Conservation (phyloP, 2,113 vertebrate genomes). For the Catharus fuscescens region DNA sequence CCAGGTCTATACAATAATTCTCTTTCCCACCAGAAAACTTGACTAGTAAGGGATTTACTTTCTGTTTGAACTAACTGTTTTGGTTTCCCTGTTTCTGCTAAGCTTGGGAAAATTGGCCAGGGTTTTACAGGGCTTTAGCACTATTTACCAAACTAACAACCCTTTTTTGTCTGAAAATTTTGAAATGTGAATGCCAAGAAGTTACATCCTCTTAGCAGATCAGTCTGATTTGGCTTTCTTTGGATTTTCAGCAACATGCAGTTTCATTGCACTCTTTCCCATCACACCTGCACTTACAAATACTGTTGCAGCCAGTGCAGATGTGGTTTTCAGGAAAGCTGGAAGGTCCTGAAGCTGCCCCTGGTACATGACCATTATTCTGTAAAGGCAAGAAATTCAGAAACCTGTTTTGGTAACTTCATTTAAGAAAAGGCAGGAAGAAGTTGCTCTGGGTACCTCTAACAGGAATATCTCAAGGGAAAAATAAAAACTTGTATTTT, state of each 20-base stretch:
- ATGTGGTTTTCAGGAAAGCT: background rate
- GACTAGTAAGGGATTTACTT: background rate
- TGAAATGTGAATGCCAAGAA: background rate
- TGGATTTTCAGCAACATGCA: background rate
- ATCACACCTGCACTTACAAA: background rate
- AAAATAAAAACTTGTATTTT: background rate
- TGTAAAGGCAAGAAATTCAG: background rate
- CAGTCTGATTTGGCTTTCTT: background rate
- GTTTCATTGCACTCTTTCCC: background rate
- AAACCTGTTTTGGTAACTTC: background rate
- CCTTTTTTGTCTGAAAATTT: background rate
- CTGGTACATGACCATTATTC: background rate
- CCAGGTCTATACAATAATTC: background rate
- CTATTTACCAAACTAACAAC: background rate
- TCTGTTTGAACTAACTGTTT: background rate
- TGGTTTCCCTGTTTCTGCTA: background rate
- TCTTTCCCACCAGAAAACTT: slow-evolving; percentile 15
- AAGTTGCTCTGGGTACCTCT: background rate
- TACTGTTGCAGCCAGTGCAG: background rate
- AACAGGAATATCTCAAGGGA: background rate
- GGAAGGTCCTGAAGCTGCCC: background rate
- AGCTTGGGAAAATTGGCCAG: background rate
- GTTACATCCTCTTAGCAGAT: background rate
- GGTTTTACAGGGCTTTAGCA: background rate
- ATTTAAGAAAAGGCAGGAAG: background rate